Evolutionary conservation across 2,888 invertebrate species (phyloP), one percentile per base, ranked within the genome.

Genomic region (Heteromyza rotundicornis): DNA sequence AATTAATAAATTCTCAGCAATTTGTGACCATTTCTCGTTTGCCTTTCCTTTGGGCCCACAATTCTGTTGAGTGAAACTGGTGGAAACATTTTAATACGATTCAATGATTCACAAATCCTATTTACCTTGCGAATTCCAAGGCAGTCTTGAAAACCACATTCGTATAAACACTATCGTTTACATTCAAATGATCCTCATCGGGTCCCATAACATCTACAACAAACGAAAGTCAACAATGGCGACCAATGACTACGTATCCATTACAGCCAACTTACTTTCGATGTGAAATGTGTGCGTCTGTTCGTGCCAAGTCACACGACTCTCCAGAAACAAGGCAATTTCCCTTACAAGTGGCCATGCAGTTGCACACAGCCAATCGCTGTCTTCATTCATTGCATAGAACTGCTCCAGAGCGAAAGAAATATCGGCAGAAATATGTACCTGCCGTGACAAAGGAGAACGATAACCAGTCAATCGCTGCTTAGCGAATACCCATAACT

Each of bases 341-440:
- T 86, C 84, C 1, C 84, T 84, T 5, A 86, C 84, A 3, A 88
- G 80, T 2, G 85, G 84, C 78, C 88, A 88, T 0, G 88, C 88
- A 3, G 85, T 85, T 1, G 62, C 57, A 47, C 77, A 75, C 16
- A 81, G 66, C 81, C 81, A 83, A 0, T 63, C 68, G n/a, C 70
- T 64, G 55, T 80, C 77, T 36, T 73, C 65, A 3, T 74, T 66
- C 52, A 75, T 71, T 20, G 72, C 72, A 51, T 77, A 80, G 59
- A 79, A 74, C 32, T 76, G 76, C 50, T 79, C 73, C 16, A 77
- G 80, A 0, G 87, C 88, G 68, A 86, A 86, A 1, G 85, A 80
- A 56, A 88, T 86, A 67, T 87, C 87, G 0, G 86, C 87, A 1
- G 86, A 85, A 50, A 88, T 85, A 73, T 88, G 88, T n/a, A n/a